phyloP scores from a whole-genome alignment of 2,888 invertebrate species.

The Drosophila melanosoma region DNA sequence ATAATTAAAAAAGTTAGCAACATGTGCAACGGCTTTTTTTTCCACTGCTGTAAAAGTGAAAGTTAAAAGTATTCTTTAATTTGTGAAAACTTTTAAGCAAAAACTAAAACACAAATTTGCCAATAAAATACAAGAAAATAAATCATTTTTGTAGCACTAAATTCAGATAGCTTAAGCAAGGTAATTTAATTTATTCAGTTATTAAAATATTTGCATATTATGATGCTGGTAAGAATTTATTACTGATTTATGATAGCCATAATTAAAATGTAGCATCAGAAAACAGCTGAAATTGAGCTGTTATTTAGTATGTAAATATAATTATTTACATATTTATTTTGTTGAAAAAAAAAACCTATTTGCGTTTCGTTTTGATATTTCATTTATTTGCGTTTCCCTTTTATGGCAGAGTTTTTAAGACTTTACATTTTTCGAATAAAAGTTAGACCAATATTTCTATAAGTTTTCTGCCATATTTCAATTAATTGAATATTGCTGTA shows the following conservation, averaged over 20 bases:
- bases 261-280: neutral
- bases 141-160: neutral
- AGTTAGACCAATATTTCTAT: neutral
- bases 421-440: neutral
- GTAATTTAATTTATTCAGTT: conserved; percentile 9
- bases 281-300: neutral
- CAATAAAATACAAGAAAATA: neutral
- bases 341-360: neutral
- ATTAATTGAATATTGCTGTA: neutral
- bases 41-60: conserved; percentile 28
- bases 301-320: neutral
- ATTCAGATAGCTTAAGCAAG: neutral
- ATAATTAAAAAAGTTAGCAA: conserved; percentile 68
- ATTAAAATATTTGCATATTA: neutral
- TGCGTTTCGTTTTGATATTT: neutral
- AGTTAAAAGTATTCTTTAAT: conserved; percentile 40
- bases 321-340: too few relatives aligned
- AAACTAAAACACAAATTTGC: conserved; percentile 6
- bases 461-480: neutral
- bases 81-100: conserved; percentile 22
- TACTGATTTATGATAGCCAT: neutral
- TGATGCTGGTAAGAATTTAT: neutral
- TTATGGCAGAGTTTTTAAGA: neutral
- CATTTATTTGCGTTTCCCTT: neutral
- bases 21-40: conserved; percentile 23